Evolutionary conservation across 2,113 vertebrate genomes (phyloP).

Genomic region (Istiophorus platypterus): DNA sequence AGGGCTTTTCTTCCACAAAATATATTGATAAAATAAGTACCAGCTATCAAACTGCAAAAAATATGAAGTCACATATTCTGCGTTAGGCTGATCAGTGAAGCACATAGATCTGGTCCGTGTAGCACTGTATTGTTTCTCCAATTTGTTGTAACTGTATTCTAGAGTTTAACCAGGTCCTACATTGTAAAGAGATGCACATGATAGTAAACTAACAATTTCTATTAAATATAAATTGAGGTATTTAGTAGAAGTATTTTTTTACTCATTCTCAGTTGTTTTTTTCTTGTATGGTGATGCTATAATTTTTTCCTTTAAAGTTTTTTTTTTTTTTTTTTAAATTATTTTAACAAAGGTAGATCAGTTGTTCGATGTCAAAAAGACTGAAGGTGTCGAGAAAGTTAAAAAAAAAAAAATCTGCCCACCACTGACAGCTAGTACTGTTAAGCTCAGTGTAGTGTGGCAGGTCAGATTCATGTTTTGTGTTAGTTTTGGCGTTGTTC

Average conservation of each 20-base stretch:
- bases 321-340: background rate
- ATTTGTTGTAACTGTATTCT: background rate
- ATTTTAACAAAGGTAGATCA: constrained; percentile 1
- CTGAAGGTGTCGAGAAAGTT: background rate
- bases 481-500: constrained; percentile 54
- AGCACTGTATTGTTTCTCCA: no score
- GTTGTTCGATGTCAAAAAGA: constrained; percentile 12
- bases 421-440: background rate
- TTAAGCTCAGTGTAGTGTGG: constrained; percentile 30
- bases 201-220: background rate
- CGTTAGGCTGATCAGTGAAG: no score
- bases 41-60: background rate
- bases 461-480: constrained; percentile 51
- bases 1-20: no score
- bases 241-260: no score
- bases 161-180: background rate
- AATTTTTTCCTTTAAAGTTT: no score
- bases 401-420: background rate
- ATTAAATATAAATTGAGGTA: background rate
- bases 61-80: no score
- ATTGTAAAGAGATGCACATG: background rate
- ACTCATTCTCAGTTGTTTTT: no score
- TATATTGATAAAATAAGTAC: background rate
- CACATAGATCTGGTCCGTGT: no score
- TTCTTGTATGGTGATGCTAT: background rate